A percentile compares a stretch with the other conserved stretches of the same genome.
phyloP scores from a whole-genome alignment of 2,113 vertebrate species.

The Zosterops borbonicus region DNA sequence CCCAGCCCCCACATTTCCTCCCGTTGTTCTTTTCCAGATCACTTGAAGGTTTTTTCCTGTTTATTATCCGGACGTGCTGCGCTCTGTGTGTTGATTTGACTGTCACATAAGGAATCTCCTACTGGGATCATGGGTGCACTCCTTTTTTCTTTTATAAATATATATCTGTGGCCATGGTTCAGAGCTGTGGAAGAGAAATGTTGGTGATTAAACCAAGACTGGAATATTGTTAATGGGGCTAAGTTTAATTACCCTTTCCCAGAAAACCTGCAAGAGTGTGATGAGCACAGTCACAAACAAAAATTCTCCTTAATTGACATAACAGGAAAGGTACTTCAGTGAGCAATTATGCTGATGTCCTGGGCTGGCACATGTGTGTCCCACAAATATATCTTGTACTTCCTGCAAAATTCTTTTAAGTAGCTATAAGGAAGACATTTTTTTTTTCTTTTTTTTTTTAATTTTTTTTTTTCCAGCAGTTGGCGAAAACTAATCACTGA shows the following conservation, averaged over 20 bases:
- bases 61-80: conserved; percentile 2
- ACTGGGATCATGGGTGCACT: not conserved
- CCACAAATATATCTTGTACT: conserved; percentile 49
- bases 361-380: conserved; percentile 21
- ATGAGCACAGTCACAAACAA: not conserved
- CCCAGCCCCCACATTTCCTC: not conserved
- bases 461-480: not conserved
- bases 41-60: not conserved
- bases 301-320: conserved; percentile 27
- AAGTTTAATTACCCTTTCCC: conserved; percentile 32
- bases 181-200: not conserved
- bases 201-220: not conserved
- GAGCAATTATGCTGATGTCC: conserved; percentile 35
- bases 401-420: conserved; percentile 65
- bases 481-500: conserved; percentile 47
- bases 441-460: not conserved
- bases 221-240: not conserved
- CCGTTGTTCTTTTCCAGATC: conserved; percentile 14
- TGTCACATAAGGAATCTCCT: conserved; percentile 48
- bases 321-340: conserved; percentile 68
- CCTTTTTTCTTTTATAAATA: not conserved
- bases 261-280: conserved; percentile 2
- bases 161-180: not conserved
- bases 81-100: not conserved
- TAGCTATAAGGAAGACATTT: conserved; percentile 37